These are phyloP conservation scores for Lateolabrax maculatus DNA, from an alignment of 2,797 vertebrate species.

Conservation along the genomic window DNA sequence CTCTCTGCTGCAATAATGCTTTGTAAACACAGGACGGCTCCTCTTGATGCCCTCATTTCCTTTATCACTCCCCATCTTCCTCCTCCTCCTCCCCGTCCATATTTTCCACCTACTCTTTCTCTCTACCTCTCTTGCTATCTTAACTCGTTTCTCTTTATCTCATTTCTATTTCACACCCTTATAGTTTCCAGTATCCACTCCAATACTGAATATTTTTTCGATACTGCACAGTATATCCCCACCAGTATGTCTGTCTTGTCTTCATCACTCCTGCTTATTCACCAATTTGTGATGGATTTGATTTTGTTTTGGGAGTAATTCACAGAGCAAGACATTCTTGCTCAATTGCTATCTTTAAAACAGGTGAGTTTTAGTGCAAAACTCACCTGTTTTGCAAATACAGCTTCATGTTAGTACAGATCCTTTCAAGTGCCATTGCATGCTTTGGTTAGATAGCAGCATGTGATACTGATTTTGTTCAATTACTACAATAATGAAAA, in stretches of 20 bases:
- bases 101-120: constrained; percentile 61
- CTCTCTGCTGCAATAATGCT: constrained; percentile 44
- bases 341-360: background rate
- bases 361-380: background rate
- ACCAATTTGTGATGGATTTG: background rate
- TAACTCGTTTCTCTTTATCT: constrained; percentile 24
- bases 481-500: background rate
- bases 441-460: too few species aligned
- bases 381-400: background rate
- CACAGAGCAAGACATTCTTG: background rate
- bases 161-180: constrained; percentile 1
- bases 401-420: background rate
- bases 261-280: background rate
- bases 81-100: constrained; percentile 39
- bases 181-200: constrained; percentile 10
- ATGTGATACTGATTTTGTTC: too few species aligned
- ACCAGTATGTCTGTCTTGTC: background rate
- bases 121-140: constrained; percentile 30
- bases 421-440: background rate
- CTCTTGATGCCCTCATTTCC: constrained; percentile 66
- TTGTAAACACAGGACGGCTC: constrained; percentile 63
- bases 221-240: background rate
- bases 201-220: background rate
- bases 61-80: constrained; percentile 40
- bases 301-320: background rate